These are phyloP conservation scores for Baccha elongata DNA, from an alignment of 2,888 invertebrate species.

Conservation along the genomic window DNA sequence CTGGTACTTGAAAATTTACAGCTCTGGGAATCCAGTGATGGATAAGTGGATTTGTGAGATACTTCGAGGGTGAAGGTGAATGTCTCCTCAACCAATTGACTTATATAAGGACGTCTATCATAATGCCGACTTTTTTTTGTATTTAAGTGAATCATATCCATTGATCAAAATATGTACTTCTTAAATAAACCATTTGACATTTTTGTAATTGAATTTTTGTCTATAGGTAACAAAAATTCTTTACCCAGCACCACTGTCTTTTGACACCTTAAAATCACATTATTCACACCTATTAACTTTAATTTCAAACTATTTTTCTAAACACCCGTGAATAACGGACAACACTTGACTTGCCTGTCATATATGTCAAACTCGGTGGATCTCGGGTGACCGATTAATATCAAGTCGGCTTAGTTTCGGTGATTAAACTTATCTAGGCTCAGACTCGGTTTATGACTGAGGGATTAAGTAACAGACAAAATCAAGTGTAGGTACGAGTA, in stretches of 20 bases:
- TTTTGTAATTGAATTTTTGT: neutral
- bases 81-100: no score
- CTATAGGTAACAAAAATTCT: no score
- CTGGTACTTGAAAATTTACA: no score
- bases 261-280: neutral
- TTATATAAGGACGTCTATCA: no score
- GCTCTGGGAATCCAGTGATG: no score
- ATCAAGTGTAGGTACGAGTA: conserved; percentile 23
- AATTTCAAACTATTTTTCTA: conserved; percentile 18
- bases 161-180: no score
- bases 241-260: neutral
- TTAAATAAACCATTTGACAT: no score
- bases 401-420: conserved; percentile 47
- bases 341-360: conserved; percentile 66
- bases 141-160: no score
- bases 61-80: no score
- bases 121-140: no score
- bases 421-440: conserved; percentile 22
- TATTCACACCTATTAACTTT: conserved; percentile 26
- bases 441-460: conserved; percentile 18
- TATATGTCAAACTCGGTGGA: conserved; percentile 42
- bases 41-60: no score
- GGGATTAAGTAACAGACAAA: neutral
- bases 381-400: conserved; percentile 52
- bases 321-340: conserved; percentile 32